phyloP scores from a whole-genome alignment of 2,797 vertebrate species.

The Enteromius radiatus region DNA sequence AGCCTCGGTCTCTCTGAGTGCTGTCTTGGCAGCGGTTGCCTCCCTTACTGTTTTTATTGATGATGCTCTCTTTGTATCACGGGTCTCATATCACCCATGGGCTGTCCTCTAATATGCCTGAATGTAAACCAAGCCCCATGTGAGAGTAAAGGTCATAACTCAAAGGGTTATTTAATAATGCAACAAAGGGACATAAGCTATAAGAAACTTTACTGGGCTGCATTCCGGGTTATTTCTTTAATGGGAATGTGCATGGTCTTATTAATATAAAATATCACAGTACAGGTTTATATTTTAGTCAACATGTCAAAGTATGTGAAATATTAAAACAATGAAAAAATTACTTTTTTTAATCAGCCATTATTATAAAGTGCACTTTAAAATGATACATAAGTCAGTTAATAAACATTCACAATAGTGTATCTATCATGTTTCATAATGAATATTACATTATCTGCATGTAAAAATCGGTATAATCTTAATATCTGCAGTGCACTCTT shows the following conservation, averaged over 20 bases:
- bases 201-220: slow-evolving; percentile 15
- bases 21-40: slow-evolving; percentile 51
- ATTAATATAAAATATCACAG: too few species aligned
- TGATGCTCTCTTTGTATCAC: slow-evolving; percentile 48
- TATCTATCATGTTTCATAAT: background rate
- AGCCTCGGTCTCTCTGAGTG: slow-evolving; percentile 51
- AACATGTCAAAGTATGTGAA: background rate
- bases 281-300: background rate
- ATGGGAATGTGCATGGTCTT: background rate
- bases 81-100: slow-evolving; percentile 52
- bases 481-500: background rate
- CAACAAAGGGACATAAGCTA: slow-evolving; percentile 50
- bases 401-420: background rate
- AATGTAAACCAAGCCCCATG: slow-evolving; percentile 57
- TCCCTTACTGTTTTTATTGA: slow-evolving; percentile 53
- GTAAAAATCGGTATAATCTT: background rate
- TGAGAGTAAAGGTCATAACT: slow-evolving; percentile 58
- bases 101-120: slow-evolving; percentile 52
- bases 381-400: background rate
- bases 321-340: background rate
- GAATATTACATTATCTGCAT: background rate
- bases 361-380: background rate
- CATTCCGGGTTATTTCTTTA: slow-evolving; percentile 12
- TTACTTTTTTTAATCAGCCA: background rate
- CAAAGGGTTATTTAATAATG: slow-evolving; percentile 60